These are phyloP conservation scores for Gallirallus australis DNA, from an alignment of 2,797 vertebrate genomes.

Conservation along the genomic window DNA sequence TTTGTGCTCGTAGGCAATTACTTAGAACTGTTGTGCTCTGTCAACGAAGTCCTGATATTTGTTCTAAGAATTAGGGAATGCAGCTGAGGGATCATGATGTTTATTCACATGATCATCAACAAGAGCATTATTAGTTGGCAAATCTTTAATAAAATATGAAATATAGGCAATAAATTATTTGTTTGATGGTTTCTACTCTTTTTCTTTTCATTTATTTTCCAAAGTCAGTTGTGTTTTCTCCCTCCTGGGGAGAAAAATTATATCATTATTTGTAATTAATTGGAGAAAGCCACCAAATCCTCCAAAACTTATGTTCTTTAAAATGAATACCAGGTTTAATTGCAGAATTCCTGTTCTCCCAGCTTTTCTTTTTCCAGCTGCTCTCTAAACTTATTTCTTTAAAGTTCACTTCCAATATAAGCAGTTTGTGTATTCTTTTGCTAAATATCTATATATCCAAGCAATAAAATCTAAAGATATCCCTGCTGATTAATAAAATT, in stretches of 20 bases:
- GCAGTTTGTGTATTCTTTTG: background rate
- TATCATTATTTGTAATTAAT: background rate
- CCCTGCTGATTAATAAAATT: background rate
- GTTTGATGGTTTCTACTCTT: accelerated
- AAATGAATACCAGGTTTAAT: background rate
- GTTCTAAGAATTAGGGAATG: background rate
- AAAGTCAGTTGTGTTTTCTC: background rate
- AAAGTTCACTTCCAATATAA: background rate
- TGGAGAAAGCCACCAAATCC: background rate
- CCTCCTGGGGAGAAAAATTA: background rate
- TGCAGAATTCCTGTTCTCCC: background rate
- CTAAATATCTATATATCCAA: background rate
- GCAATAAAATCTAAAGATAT: background rate
- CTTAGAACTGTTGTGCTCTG: background rate
- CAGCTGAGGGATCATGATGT: background rate
- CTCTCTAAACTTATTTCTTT: background rate
- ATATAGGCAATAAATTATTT: background rate
- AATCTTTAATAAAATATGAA: background rate
- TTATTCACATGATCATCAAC: background rate
- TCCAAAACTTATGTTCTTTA: background rate
- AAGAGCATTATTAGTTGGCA: background rate
- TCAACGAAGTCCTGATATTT: background rate
- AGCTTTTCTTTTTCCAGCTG: background rate
- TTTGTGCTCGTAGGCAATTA: background rate
- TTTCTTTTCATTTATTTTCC: background rate